phyloP scores from a whole-genome alignment of 2,113 vertebrate species.

The Sturnus vulgaris region DNA sequence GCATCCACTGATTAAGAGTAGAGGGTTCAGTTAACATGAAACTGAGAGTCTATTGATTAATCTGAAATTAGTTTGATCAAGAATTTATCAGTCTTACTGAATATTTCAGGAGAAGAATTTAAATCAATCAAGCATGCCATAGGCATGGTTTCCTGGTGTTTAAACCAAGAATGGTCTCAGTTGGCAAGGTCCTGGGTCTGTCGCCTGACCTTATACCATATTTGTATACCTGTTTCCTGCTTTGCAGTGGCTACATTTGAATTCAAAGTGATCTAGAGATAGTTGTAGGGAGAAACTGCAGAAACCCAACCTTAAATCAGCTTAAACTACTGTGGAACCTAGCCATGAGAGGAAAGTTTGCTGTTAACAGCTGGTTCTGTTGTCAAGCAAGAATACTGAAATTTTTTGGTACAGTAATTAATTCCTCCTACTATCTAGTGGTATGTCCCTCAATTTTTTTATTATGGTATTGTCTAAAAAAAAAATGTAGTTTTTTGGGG shows the following conservation, averaged over 20 bases:
- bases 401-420: neutral
- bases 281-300: neutral
- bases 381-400: neutral
- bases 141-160: neutral
- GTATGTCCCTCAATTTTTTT: neutral
- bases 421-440: neutral
- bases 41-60: neutral
- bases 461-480: neutral
- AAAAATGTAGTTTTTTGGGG: fast-evolving
- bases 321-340: neutral
- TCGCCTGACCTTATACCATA: fast-evolving
- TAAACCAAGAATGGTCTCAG: neutral
- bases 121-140: neutral
- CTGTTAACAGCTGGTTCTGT: neutral
- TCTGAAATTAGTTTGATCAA: neutral
- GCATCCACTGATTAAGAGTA: neutral
- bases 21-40: neutral
- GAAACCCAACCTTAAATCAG: neutral
- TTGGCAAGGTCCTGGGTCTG: neutral
- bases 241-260: neutral
- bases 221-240: neutral
- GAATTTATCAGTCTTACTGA: neutral
- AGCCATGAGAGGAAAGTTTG: neutral
- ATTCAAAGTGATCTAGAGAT: neutral
- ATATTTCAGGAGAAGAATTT: neutral